Percentiles rank a stretch among this genome's conserved stretches.
These are phyloP conservation scores for Cygnus atratus DNA, from an alignment of 2,113 vertebrate species.

Conservation along the genomic window DNA sequence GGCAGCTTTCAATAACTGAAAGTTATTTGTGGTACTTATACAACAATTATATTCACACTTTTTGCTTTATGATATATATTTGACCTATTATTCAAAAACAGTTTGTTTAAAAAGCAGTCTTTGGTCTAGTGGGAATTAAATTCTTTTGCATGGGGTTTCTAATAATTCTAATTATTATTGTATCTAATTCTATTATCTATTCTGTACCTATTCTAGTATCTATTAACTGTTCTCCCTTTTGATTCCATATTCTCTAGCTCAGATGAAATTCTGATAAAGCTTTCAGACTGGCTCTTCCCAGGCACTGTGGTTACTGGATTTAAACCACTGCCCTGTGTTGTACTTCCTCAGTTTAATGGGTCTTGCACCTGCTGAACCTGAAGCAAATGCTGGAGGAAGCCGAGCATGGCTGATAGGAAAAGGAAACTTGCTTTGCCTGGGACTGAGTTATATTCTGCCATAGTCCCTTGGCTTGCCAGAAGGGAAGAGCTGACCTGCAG, in stretches of 20 bases:
- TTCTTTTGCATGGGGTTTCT: neutral
- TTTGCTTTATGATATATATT: neutral
- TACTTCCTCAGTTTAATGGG: neutral
- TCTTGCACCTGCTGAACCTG: neutral
- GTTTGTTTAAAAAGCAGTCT: neutral
- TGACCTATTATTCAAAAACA: neutral
- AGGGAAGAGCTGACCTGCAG: neutral
- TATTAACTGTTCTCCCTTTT: neutral
- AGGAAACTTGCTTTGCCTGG: neutral
- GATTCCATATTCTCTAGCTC: neutral
- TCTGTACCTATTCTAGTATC: neutral
- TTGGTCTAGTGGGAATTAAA: neutral
- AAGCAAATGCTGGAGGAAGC: neutral
- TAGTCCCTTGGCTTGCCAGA: neutral
- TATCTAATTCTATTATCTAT: neutral
- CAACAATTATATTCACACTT: neutral
- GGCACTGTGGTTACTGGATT: neutral
- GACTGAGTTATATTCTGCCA: neutral
- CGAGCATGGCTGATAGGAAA: neutral
- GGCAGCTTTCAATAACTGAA: neutral
- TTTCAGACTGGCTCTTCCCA: neutral
- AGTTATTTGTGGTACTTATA: neutral
- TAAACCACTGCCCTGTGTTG: neutral
- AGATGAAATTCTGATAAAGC: neutral
- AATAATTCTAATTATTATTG: neutral